A percentile compares a stretch with the other conserved stretches of the same genome.
These are phyloP conservation scores for Agonopterix alstromeriana DNA, from an alignment of 2,888 invertebrate species.

Conservation along the genomic window DNA sequence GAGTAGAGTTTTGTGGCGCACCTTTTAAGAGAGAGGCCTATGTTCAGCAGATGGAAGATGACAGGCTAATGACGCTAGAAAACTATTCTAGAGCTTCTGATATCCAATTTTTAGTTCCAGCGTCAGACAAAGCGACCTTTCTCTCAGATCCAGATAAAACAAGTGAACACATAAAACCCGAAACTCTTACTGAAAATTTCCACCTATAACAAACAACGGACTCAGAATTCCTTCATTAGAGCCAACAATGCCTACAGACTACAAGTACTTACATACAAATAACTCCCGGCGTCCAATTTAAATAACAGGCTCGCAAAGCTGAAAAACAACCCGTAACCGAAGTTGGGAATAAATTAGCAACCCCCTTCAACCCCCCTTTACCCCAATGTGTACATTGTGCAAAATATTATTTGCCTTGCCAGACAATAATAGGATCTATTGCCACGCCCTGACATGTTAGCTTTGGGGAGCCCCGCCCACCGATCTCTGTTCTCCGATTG, in stretches of 20 bases:
- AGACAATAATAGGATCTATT: slow-evolving; percentile 76
- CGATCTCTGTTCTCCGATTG: slow-evolving; percentile 39
- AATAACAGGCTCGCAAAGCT: slow-evolving; percentile 76
- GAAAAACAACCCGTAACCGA: slow-evolving; percentile 76
- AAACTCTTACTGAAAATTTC: slow-evolving; percentile 5
- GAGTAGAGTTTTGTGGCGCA: too few species aligned
- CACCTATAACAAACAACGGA: slow-evolving; percentile 10
- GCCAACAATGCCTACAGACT: slow-evolving; percentile 57
- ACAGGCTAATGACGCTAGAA: too few species aligned
- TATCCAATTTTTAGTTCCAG: too few species aligned
- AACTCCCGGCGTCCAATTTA: slow-evolving; percentile 72
- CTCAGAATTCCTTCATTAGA: slow-evolving; percentile 66
- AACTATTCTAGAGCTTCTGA: too few species aligned
- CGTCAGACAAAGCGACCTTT: too few species aligned
- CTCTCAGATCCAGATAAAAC: neutral
- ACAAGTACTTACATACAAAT: slow-evolving; percentile 55
- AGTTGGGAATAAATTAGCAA: slow-evolving; percentile 76
- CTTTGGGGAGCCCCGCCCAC: slow-evolving; percentile 65
- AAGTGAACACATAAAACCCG: neutral
- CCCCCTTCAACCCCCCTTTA: slow-evolving; percentile 50
- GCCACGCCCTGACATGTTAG: slow-evolving; percentile 77
- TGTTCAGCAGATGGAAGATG: too few species aligned
- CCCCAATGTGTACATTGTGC: slow-evolving; percentile 82
- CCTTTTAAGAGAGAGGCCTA: too few species aligned
- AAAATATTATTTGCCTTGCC: slow-evolving; percentile 85